Percentiles rank a stretch among this genome's conserved stretches.
phyloP scores from a whole-genome alignment of 2,888 invertebrate genomes.

The Subacronicta megacephala region DNA sequence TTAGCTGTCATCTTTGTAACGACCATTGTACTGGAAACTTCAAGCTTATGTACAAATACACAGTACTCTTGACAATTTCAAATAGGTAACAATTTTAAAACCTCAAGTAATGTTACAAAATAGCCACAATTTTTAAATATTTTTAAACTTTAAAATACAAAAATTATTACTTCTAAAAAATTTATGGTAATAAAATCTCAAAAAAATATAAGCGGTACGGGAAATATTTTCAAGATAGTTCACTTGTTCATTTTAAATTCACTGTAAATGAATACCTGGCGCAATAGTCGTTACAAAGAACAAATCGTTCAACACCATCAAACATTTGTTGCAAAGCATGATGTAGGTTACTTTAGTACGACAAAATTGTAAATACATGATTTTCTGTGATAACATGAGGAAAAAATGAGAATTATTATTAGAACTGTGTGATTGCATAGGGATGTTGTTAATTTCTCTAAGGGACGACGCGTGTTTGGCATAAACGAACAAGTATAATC shows the following conservation, averaged over 20 bases:
- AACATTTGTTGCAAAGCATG: conserved; percentile 81
- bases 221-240: conserved; percentile 25
- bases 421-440: conserved; percentile 89
- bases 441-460: conserved; percentile 82
- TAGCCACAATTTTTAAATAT: not conserved
- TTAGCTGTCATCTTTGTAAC: conserved; percentile 64
- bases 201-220: conserved; percentile 25
- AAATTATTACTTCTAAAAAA: not conserved
- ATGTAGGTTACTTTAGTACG: conserved; percentile 85
- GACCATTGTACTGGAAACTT: conserved; percentile 62
- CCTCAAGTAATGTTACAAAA: not conserved
- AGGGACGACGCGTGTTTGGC: conserved; percentile 76
- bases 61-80: conserved; percentile 18
- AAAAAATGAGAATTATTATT: conserved; percentile 85
- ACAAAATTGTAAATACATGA: conserved; percentile 90
- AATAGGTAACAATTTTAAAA: not conserved
- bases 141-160: not conserved
- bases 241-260: conserved; percentile 21
- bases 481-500: conserved; percentile 51
- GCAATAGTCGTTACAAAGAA: conserved; percentile 68
- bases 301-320: conserved; percentile 74
- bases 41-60: conserved; percentile 21
- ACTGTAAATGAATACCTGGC: conserved; percentile 3
- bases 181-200: not conserved
- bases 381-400: conserved; percentile 90